A percentile compares a stretch with the other conserved stretches of the same genome.
Conservation (phyloP, 2,888 invertebrate genomes). For the Spilarctia lutea region DNA sequence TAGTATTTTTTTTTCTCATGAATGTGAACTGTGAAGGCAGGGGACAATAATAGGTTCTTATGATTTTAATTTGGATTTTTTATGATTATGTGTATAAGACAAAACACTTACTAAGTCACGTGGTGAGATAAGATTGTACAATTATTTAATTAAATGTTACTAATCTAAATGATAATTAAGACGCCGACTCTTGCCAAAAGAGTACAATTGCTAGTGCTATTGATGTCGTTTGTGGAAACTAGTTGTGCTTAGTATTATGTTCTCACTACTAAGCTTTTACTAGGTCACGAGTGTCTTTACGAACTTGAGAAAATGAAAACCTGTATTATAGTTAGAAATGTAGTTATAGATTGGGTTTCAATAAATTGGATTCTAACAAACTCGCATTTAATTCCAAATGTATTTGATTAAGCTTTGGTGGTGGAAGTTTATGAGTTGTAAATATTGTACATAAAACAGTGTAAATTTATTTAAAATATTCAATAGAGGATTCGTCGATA, state of each 20-base stretch:
- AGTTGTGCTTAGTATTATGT: not conserved
- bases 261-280: not conserved
- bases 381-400: slow-evolving; percentile 40
- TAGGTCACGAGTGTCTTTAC: not conserved
- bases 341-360: slow-evolving; percentile 48
- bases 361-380: slow-evolving; percentile 58
- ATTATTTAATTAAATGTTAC: slow-evolving; percentile 21
- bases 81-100: not conserved
- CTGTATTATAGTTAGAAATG: slow-evolving; percentile 10
- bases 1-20: not conserved
- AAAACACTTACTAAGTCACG: slow-evolving; percentile 11
- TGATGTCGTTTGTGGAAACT: not conserved
- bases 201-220: not conserved
- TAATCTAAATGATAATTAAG: not conserved
- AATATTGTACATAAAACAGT: slow-evolving; percentile 11
- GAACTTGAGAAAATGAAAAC: not conserved
- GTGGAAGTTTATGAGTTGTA: slow-evolving; percentile 31
- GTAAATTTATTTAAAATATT: slow-evolving; percentile 4
- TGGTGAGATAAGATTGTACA: slow-evolving; percentile 16
- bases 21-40: not conserved
- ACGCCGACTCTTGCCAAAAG: slow-evolving; percentile 5
- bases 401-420: slow-evolving; percentile 62
- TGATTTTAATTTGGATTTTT: not conserved
- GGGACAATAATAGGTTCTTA: not conserved
- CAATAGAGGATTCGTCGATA: no score